Evolutionary conservation across 2,113 vertebrate species (phyloP).

Genomic region (Pleuronectes platessa): DNA sequence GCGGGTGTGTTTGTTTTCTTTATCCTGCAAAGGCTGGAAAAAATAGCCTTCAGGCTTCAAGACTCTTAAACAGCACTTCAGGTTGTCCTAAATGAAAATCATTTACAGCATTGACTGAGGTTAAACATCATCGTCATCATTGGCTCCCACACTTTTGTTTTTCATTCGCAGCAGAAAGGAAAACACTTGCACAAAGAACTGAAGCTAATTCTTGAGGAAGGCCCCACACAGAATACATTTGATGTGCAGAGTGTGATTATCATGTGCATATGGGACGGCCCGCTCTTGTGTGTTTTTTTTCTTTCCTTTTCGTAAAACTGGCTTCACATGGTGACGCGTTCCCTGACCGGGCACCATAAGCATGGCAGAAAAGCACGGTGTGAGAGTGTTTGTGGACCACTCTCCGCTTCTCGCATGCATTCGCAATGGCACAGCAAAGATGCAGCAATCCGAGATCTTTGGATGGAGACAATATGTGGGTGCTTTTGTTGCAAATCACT

Average conservation of each 20-base stretch:
- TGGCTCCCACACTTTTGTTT: conserved; percentile 33
- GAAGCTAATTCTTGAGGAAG: conserved; percentile 62
- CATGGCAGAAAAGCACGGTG: conserved; percentile 64
- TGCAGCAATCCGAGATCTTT: conserved; percentile 73
- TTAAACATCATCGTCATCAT: conserved; percentile 54
- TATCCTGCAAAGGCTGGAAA: conserved; percentile 65
- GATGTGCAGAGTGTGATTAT: conserved; percentile 73
- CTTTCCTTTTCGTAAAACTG: neutral
- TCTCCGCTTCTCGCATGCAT: conserved; percentile 64
- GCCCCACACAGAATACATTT: conserved; percentile 57
- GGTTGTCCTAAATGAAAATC: conserved; percentile 63
- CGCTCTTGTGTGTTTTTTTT: conserved; percentile 23
- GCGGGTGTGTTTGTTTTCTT: conserved; percentile 70
- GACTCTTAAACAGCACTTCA: conserved; percentile 74
- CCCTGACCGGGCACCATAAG: conserved; percentile 62
- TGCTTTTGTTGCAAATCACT: conserved; percentile 47
- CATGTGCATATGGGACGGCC: conserved; percentile 58
- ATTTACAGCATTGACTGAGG: conserved; percentile 52
- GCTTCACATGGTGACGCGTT: conserved; percentile 61
- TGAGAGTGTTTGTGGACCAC: conserved; percentile 36
- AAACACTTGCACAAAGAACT: conserved; percentile 65
- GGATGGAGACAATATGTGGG: conserved; percentile 62
- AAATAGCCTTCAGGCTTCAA: conserved; percentile 55
- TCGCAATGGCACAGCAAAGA: conserved; percentile 68
- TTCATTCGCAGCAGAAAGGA: conserved; percentile 62